Percentiles rank a stretch among this genome's conserved stretches.
phyloP scores from a whole-genome alignment of 2,797 vertebrate species.

The Neopelma chrysocephalum region DNA sequence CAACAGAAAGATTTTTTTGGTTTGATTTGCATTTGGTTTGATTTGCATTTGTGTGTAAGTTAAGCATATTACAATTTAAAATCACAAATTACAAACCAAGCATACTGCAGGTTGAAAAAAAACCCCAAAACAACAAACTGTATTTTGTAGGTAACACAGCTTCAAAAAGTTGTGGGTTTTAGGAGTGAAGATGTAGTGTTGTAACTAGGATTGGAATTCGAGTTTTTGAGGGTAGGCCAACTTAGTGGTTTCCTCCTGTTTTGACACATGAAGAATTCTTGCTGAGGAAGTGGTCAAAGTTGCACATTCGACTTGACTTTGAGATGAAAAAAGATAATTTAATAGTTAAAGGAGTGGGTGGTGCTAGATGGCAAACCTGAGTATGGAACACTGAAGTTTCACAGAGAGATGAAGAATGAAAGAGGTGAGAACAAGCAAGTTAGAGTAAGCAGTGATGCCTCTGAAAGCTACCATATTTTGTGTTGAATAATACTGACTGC shows the following conservation, averaged over 20 bases:
- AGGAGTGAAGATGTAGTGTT: background rate
- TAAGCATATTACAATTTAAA: background rate
- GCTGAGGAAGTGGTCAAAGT: constrained; percentile 14
- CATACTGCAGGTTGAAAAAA: background rate
- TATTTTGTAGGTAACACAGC: background rate
- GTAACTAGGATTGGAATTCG: background rate
- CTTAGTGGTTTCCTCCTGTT: constrained; percentile 11
- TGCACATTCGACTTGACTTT: background rate
- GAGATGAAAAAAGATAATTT: background rate
- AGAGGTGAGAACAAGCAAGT: background rate
- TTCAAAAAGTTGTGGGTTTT: background rate
- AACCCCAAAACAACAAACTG: background rate
- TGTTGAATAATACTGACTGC: background rate
- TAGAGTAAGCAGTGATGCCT: background rate
- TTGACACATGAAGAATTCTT: background rate
- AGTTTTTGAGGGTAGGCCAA: background rate
- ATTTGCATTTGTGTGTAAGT: background rate
- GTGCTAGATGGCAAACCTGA: background rate
- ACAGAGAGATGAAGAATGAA: background rate
- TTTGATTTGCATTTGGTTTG: background rate
- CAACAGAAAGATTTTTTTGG: background rate
- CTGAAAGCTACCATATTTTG: background rate
- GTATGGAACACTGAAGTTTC: background rate
- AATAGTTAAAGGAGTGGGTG: background rate
- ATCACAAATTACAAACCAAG: background rate